Percentiles rank a stretch among this genome's conserved stretches.
Conservation (phyloP, 2,113 vertebrate species). For the Ifrita kowaldi region DNA sequence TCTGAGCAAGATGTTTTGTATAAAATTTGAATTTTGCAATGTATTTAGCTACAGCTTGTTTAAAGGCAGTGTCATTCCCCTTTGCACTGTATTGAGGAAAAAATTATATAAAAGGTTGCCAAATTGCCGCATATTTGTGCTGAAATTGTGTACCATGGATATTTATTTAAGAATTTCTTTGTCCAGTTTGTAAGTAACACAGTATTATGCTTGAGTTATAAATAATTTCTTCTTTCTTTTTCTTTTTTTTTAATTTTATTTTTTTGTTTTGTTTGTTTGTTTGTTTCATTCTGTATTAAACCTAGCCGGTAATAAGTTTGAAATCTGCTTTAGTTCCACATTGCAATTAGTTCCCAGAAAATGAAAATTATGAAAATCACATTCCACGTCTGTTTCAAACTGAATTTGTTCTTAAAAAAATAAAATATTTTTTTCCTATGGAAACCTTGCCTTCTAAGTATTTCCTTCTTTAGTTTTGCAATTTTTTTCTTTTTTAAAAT, state of each 20-base stretch:
- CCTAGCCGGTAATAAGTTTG: slow-evolving; percentile 81
- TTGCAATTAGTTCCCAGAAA: slow-evolving; percentile 83
- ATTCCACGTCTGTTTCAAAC: slow-evolving; percentile 99
- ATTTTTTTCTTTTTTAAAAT: neutral
- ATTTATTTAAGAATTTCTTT: slow-evolving; percentile 98
- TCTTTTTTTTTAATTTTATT: slow-evolving; percentile 36
- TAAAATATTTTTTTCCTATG: slow-evolving; percentile 99
- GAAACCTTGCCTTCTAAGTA: slow-evolving; percentile 77
- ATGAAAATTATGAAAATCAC: slow-evolving; percentile 83
- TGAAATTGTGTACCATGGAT: slow-evolving; percentile 99
- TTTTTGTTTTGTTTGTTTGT: slow-evolving; percentile 58
- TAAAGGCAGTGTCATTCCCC: slow-evolving; percentile 88
- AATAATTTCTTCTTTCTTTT: slow-evolving; percentile 78
- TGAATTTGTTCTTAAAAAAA: slow-evolving; percentile 98
- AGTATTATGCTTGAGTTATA: slow-evolving; percentile 96
- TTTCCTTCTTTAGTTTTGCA: slow-evolving; percentile 44
- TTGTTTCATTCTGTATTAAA: slow-evolving; percentile 80
- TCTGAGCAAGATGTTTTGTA: slow-evolving; percentile 99
- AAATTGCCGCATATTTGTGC: slow-evolving; percentile 99
- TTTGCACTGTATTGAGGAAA: slow-evolving; percentile 96
- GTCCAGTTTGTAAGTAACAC: slow-evolving; percentile 95
- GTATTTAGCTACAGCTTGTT: slow-evolving; percentile 99
- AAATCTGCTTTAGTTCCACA: slow-evolving; percentile 82
- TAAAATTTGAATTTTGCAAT: slow-evolving; percentile 99
- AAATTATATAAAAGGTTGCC: slow-evolving; percentile 93